Evolutionary conservation across 2,113 vertebrate genomes (phyloP).

Genomic region (Ameiurus melas): DNA sequence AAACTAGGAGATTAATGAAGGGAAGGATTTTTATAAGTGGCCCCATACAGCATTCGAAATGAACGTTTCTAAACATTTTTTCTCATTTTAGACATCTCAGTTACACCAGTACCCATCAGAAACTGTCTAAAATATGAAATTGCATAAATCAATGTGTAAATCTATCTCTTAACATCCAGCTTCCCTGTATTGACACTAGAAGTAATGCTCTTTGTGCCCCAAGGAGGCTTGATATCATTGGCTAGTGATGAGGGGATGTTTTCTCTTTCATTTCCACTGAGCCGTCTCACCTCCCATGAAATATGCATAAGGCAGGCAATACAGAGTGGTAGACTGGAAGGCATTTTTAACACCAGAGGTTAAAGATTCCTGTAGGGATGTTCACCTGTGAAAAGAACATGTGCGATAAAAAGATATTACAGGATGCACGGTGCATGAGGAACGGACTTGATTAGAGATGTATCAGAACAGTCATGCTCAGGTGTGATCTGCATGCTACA

Average conservation of each 20-base stretch:
- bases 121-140: constrained; percentile 43
- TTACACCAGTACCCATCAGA: constrained; percentile 29
- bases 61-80: background rate
- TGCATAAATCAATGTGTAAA: constrained; percentile 51
- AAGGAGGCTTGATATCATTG: constrained; percentile 52
- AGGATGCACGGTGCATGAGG: background rate
- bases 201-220: constrained; percentile 36
- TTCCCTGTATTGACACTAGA: constrained; percentile 47
- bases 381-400: constrained; percentile 46
- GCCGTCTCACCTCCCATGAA: constrained; percentile 51
- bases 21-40: too few species aligned
- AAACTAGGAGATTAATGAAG: background rate
- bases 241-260: constrained; percentile 47
- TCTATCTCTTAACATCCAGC: constrained; percentile 45
- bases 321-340: constrained; percentile 47
- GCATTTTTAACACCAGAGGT: constrained; percentile 54
- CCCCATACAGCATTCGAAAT: background rate
- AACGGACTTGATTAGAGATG: constrained; percentile 13
- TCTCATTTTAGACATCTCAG: constrained; percentile 27
- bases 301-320: constrained; percentile 54
- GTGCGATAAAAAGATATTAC: constrained; percentile 40
- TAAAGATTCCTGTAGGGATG: constrained; percentile 49
- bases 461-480: constrained; percentile 21
- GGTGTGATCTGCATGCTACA: constrained; percentile 2
- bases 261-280: constrained; percentile 49